Percentiles rank a stretch among this genome's conserved stretches.
These are phyloP conservation scores for Deilephila elpenor DNA, from an alignment of 2,888 invertebrate species.

Conservation along the genomic window DNA sequence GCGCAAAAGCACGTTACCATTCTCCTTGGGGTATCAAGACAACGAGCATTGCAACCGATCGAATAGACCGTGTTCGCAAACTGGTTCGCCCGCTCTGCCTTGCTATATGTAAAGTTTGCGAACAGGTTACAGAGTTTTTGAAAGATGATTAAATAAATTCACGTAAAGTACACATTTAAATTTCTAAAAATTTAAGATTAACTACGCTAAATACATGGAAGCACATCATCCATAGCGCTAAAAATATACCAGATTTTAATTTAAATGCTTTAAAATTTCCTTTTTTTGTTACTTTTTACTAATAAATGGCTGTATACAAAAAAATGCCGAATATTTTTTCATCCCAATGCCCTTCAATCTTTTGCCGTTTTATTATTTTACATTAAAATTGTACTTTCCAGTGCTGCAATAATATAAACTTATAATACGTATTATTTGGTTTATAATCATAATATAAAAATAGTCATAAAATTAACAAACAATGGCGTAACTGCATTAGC, in stretches of 20 bases:
- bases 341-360: no score
- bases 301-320: not conserved
- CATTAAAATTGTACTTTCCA: not conserved
- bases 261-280: not conserved
- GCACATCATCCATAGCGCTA: slow-evolving; percentile 44
- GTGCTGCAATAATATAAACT: not conserved
- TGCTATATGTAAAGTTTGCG: not conserved
- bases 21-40: no score
- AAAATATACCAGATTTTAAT: slow-evolving; percentile 33
- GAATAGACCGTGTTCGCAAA: not conserved
- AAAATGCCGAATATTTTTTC: no score
- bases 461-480: no score
- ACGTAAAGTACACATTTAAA: not conserved
- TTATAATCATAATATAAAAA: not conserved
- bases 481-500: no score
- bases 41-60: not conserved
- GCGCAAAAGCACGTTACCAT: not conserved
- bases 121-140: not conserved
- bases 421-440: not conserved
- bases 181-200: slow-evolving; percentile 14
- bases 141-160: slow-evolving; percentile 12
- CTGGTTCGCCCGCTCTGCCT: not conserved
- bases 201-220: slow-evolving; percentile 45
- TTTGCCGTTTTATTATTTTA: not conserved
- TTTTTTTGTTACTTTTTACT: not conserved